Evolutionary conservation across 2,113 vertebrate genomes (phyloP), one percentile per base, ranked within the genome.

Genomic region (Triplophysa rosa): DNA sequence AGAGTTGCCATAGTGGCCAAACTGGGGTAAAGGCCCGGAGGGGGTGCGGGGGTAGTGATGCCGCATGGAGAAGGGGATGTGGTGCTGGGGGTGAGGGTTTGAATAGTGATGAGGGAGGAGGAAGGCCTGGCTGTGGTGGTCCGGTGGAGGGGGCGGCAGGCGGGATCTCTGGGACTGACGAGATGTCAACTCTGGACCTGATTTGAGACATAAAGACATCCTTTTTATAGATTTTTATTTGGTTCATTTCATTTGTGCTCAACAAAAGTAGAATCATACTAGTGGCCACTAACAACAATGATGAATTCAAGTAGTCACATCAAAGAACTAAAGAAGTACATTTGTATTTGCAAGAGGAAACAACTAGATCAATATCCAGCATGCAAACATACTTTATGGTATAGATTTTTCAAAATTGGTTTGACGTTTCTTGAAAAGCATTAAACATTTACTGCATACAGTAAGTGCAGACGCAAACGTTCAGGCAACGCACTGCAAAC

Each of bases 61-160:
- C 76, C 90, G 90, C 86, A 93, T 78, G 42, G 93, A 92, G 70
- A 93, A 92, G 56, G 93, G 91, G 65, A 93, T 84, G 9, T 88
- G 85, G 0, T 92, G 92, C 80, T 90, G 90, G 74, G 91, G 92
- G 80, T 96, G 94, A 78, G 90, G 93, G 75, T 93, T 93, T 0
- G 95, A 91, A 81, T 94, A 93, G 76, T 91, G 94, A 75, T 94
- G 95, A 86, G 94, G 89, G 63, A 97, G 94, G 77, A 95, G 95
- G 64, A 96, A 95, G 76, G 93, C 89, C 75, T 93, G 94, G 76
- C 93, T 95, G 0, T 94, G 95, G 83, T 52, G 49, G 8, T 93
- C 93, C 2, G 88, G 73, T 33, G 11, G 37, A 66, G 72, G 88
- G n/a, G 87, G 89, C 63, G 89, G 91, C 56, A 88, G 83, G 64